Evolutionary conservation across 2,888 invertebrate genomes (phyloP).

Genomic region (Altica lythri): DNA sequence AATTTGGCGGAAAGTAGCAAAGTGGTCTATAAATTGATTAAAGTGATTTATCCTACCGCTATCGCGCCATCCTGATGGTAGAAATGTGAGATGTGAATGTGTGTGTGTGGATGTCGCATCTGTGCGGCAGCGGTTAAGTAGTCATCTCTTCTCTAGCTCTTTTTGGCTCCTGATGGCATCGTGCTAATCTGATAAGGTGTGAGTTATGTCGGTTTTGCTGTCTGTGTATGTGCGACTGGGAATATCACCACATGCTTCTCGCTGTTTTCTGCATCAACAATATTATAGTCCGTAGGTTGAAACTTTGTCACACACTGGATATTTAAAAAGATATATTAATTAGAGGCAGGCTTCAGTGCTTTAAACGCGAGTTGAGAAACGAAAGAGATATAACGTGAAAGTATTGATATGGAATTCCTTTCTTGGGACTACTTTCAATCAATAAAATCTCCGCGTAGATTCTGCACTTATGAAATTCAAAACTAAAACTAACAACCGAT

Average conservation of each 20-base stretch:
- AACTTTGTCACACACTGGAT: constrained; percentile 1
- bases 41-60: constrained; percentile 30
- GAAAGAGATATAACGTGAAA: no score
- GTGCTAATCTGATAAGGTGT: constrained; percentile 46
- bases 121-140: constrained; percentile 35
- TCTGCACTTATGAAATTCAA: no score
- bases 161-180: constrained; percentile 23
- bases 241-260: constrained; percentile 41
- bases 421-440: no score
- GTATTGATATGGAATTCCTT: no score
- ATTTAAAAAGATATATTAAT: no score
- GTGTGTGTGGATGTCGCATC: constrained; percentile 31
- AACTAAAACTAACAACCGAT: no score
- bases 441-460: no score
- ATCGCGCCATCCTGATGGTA: constrained; percentile 26
- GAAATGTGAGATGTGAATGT: constrained; percentile 1
- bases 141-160: constrained; percentile 27
- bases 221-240: constrained; percentile 34
- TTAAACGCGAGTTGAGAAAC: no score
- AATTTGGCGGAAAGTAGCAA: constrained; percentile 27
- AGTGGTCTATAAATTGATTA: constrained; percentile 32
- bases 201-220: constrained; percentile 40
- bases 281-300: constrained; percentile 12
- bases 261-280: background rate
- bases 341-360: no score